phyloP scores from a whole-genome alignment of 2,888 invertebrate genomes.

The Patella pellucida region DNA sequence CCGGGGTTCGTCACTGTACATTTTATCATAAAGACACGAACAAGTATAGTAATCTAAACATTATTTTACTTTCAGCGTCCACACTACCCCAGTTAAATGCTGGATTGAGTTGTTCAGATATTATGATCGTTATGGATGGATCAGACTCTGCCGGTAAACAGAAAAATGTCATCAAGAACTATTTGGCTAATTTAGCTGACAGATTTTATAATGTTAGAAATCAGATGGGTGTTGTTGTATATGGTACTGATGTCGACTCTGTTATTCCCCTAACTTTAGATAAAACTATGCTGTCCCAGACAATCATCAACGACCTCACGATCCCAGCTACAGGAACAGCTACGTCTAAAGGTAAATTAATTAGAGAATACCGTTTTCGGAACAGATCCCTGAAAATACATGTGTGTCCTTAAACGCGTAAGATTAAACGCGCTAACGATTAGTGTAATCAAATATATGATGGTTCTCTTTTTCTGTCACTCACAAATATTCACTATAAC shows the following conservation, averaged over 20 bases:
- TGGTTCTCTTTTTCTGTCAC: too few species aligned
- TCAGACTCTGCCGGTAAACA: slow-evolving; percentile 19
- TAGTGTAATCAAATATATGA: too few species aligned
- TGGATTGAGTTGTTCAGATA: slow-evolving; percentile 10
- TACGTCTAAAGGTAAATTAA: slow-evolving; percentile 11
- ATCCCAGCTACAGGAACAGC: slow-evolving; percentile 18
- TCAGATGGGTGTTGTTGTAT: slow-evolving; percentile 14
- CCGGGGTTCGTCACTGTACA: too few species aligned
- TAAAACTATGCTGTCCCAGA: neutral
- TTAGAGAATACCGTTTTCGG: neutral
- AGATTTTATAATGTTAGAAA: slow-evolving; percentile 15
- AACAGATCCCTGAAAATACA: neutral
- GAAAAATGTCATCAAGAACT: slow-evolving; percentile 18
- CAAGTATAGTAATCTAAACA: too few species aligned
- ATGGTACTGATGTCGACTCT: slow-evolving; percentile 10
- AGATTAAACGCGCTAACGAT: neutral
- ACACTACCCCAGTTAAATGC: neutral
- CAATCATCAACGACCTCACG: slow-evolving; percentile 5
- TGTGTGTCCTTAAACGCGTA: neutral
- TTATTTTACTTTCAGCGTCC: neutral
- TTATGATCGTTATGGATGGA: slow-evolving; percentile 21
- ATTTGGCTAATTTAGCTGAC: slow-evolving; percentile 10
- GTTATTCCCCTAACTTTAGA: slow-evolving; percentile 12
- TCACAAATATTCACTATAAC: too few species aligned
- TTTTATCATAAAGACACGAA: too few species aligned